Evolutionary conservation across 1,140 invertebrate species (phyloP).

Genomic region (Listronotus oregonensis): DNA sequence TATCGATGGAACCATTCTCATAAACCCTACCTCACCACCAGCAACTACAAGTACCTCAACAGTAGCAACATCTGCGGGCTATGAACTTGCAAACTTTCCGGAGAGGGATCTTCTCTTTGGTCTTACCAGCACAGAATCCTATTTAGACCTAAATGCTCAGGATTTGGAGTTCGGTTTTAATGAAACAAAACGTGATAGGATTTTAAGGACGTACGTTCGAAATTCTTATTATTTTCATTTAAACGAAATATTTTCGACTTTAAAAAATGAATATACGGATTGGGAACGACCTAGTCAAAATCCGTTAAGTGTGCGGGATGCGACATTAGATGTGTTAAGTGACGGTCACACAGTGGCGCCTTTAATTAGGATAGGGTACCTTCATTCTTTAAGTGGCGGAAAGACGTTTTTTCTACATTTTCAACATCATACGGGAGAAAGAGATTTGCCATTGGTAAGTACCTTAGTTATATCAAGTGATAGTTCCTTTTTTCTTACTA

Average conservation of each 20-base stretch:
- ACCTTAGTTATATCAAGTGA: too few relatives aligned
- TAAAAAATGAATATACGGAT: slow-evolving; percentile 92
- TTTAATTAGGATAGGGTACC: slow-evolving; percentile 76
- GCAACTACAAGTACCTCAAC: slow-evolving; percentile 45
- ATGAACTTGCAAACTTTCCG: slow-evolving; percentile 83
- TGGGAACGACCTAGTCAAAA: slow-evolving; percentile 81
- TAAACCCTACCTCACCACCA: slow-evolving; percentile 59
- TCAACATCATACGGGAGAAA: slow-evolving; percentile 75
- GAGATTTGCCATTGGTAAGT: slow-evolving; percentile 76
- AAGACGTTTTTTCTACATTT: slow-evolving; percentile 88
- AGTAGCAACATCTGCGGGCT: slow-evolving; percentile 66
- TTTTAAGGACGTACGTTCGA: slow-evolving; percentile 84
- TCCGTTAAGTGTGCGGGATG: slow-evolving; percentile 76
- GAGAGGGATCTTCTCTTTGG: slow-evolving; percentile 77
- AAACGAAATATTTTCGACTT: slow-evolving; percentile 87
- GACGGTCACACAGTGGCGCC: slow-evolving; percentile 87
- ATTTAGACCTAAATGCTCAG: slow-evolving; percentile 75
- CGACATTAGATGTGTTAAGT: slow-evolving; percentile 77
- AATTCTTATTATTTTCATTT: slow-evolving; percentile 88
- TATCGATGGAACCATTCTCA: slow-evolving; percentile 80
- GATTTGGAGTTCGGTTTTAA: slow-evolving; percentile 84
- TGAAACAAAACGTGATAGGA: slow-evolving; percentile 80
- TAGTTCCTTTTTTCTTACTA: too few relatives aligned
- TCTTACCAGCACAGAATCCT: slow-evolving; percentile 72
- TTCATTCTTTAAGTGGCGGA: slow-evolving; percentile 77